A percentile compares a stretch with the other conserved stretches of the same genome.
Conservation (phyloP, 2,888 invertebrate species). For the Dryobota labecula region DNA sequence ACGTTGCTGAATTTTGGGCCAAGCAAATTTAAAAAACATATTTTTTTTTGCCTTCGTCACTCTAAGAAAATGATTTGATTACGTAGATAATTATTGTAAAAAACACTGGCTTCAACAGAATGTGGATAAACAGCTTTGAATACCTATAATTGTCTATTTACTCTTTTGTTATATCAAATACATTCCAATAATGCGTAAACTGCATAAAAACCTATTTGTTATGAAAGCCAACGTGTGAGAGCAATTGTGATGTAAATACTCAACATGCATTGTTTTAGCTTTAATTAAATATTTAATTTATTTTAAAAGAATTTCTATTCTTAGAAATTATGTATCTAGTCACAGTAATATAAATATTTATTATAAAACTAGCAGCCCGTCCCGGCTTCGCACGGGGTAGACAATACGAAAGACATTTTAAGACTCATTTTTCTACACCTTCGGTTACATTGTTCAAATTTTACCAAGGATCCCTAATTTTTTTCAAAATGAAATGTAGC, state of each 20-base stretch:
- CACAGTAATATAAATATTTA: too few species aligned
- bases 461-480: too few species aligned
- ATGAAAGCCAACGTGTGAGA: not conserved
- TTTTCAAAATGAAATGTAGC: too few species aligned
- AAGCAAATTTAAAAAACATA: too few species aligned
- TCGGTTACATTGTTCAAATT: too few species aligned
- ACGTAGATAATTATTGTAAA: not conserved
- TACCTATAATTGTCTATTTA: not conserved
- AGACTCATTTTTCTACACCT: too few species aligned
- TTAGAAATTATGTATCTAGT: conserved; percentile 4
- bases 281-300: not conserved
- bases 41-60: too few species aligned
- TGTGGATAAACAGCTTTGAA: not conserved
- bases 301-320: not conserved
- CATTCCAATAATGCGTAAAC: not conserved
- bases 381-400: too few species aligned
- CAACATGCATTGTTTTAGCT: not conserved
- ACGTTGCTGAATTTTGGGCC: too few species aligned
- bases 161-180: not conserved
- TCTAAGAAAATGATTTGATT: too few species aligned
- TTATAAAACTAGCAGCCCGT: too few species aligned
- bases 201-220: not conserved
- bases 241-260: not conserved
- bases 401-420: too few species aligned
- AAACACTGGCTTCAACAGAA: not conserved